Evolutionary conservation across 2,888 invertebrate genomes (phyloP).

Genomic region (Platypus cylindrus): DNA sequence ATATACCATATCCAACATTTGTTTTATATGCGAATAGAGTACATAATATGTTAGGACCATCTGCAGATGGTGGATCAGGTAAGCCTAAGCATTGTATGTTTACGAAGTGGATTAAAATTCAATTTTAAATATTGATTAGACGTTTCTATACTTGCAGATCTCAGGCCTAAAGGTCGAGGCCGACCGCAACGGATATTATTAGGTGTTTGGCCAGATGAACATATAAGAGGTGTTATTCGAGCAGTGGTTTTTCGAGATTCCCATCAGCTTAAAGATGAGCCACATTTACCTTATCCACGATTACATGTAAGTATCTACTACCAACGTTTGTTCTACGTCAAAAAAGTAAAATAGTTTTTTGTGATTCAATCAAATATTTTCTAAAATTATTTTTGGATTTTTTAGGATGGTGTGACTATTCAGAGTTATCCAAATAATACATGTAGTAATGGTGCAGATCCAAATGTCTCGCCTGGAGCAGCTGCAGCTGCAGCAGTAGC

Average conservation of each 20-base stretch:
- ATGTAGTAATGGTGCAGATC: conserved; percentile 43
- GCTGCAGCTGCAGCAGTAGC: conserved; percentile 77
- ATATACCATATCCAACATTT: conserved; percentile 90
- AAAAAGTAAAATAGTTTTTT: too few species aligned
- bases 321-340: too few species aligned
- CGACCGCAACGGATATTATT: conserved; percentile 81
- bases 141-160: too few species aligned
- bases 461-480: conserved; percentile 51
- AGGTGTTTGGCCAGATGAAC: conserved; percentile 89
- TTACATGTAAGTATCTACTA: conserved; percentile 41
- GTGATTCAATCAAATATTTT: not conserved
- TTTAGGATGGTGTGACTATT: conserved; percentile 46
- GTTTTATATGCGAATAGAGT: conserved; percentile 86
- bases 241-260: conserved; percentile 86
- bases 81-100: conserved; percentile 27
- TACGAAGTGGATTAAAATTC: not conserved
- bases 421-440: conserved; percentile 47
- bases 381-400: conserved; percentile 7
- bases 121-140: too few species aligned
- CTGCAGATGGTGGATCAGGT: conserved; percentile 83
- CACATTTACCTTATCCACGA: conserved; percentile 45
- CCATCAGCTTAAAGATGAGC: conserved; percentile 66
- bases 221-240: conserved; percentile 83
- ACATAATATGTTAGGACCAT: conserved; percentile 88
- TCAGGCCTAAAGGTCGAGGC: conserved; percentile 83